phyloP scores from a whole-genome alignment of 1,140 invertebrate species.

The Watersipora subatra region DNA sequence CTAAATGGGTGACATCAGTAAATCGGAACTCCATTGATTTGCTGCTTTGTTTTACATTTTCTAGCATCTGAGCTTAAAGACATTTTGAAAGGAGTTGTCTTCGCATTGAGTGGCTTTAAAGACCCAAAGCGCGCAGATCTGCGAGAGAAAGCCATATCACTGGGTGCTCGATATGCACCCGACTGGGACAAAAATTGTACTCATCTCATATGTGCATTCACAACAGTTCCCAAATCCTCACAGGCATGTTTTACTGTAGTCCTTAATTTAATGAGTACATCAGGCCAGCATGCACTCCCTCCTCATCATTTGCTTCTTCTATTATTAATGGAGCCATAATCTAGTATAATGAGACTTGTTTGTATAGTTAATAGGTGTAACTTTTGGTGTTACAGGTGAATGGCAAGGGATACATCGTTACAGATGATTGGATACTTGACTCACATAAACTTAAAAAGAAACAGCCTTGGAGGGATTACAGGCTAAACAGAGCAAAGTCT shows the following conservation, averaged over 20 bases:
- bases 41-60: too few relatives aligned
- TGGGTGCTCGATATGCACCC: conserved; percentile 64
- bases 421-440: conserved; percentile 60
- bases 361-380: neutral
- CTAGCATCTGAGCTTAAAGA: too few relatives aligned
- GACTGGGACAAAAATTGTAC: conserved; percentile 63
- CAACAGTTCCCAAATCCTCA: neutral
- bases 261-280: too few relatives aligned
- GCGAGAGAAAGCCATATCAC: conserved; percentile 52
- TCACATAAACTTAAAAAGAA: conserved; percentile 50
- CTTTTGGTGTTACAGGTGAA: conserved; percentile 50
- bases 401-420: conserved; percentile 54
- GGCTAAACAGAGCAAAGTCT: conserved; percentile 5
- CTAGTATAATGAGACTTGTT: neutral
- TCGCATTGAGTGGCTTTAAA: conserved; percentile 71
- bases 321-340: neutral
- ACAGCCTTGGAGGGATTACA: conserved; percentile 53
- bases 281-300: too few relatives aligned
- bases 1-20: too few relatives aligned
- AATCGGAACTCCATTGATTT: too few relatives aligned
- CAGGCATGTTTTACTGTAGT: neutral
- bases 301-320: too few relatives aligned
- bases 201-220: conserved; percentile 59
- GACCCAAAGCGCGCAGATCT: conserved; percentile 61
- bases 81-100: conserved; percentile 52